These are phyloP conservation scores for Columba janthina DNA, from an alignment of 2,113 vertebrate genomes.

Conservation along the genomic window DNA sequence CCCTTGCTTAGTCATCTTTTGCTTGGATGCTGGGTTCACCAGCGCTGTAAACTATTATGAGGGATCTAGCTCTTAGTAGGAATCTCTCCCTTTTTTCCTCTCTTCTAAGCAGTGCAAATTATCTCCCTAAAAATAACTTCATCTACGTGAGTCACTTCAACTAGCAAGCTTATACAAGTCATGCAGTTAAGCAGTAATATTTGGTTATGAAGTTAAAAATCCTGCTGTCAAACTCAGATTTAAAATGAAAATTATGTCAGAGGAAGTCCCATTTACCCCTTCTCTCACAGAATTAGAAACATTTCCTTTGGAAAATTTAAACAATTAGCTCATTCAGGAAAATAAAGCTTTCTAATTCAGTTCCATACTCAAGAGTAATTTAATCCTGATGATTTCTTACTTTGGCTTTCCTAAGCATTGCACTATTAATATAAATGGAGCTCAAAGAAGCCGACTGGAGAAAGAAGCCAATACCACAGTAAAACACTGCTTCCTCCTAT, in stretches of 20 bases:
- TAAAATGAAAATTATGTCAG: constrained; percentile 58
- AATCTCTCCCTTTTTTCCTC: constrained; percentile 66
- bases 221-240: constrained; percentile 63
- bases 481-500: not conserved
- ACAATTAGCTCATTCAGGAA: constrained; percentile 62
- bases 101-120: constrained; percentile 79
- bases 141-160: constrained; percentile 77
- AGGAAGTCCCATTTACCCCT: constrained; percentile 51
- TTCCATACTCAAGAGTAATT: constrained; percentile 29
- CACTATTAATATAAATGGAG: not conserved
- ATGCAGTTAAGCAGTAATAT: constrained; percentile 63
- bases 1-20: constrained; percentile 82
- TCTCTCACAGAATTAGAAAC: constrained; percentile 48
- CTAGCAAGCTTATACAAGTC: constrained; percentile 75
- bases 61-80: constrained; percentile 72
- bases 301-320: constrained; percentile 57
- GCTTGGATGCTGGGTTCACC: constrained; percentile 79
- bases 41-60: constrained; percentile 80
- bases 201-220: constrained; percentile 71
- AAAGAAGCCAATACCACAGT: not conserved
- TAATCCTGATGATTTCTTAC: constrained; percentile 35
- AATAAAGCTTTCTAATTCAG: constrained; percentile 59
- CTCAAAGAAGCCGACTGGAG: not conserved
- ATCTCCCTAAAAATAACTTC: constrained; percentile 82
- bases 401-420: constrained; percentile 21